Conservation (phyloP, 2,113 vertebrate species). For the Pagrus major region DNA sequence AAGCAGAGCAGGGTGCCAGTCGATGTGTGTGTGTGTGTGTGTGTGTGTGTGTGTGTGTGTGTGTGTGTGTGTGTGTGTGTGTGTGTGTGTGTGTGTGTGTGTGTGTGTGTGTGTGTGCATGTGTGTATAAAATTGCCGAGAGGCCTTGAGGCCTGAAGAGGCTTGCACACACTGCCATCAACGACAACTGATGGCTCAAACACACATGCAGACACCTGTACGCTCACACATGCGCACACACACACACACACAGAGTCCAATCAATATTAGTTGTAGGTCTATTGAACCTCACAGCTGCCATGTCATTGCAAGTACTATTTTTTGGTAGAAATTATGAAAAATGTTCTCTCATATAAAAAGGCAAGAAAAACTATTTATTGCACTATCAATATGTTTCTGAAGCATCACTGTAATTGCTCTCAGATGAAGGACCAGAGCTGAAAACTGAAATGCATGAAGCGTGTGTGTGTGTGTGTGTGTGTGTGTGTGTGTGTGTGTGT, state of each 20-base stretch:
- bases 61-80: slow-evolving; percentile 13
- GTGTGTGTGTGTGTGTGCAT: slow-evolving; percentile 7
- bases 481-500: slow-evolving; percentile 1
- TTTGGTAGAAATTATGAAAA: slow-evolving; percentile 45
- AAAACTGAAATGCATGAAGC: slow-evolving; percentile 2
- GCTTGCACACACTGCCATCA: slow-evolving; percentile 31
- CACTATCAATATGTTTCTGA: slow-evolving; percentile 37
- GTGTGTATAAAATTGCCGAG: slow-evolving; percentile 14
- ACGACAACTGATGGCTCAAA: slow-evolving; percentile 17
- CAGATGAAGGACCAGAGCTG: slow-evolving; percentile 28
- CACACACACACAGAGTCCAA: slow-evolving; percentile 42
- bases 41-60: slow-evolving; percentile 13
- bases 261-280: slow-evolving; percentile 60
- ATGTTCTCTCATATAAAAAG: slow-evolving; percentile 30
- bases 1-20: slow-evolving; percentile 78
- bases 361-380: slow-evolving; percentile 19
- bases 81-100: slow-evolving; percentile 8
- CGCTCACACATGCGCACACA: neutral
- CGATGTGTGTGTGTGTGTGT: slow-evolving; percentile 35
- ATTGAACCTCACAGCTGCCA: slow-evolving; percentile 39
- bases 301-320: slow-evolving; percentile 33
- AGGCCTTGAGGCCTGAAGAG: slow-evolving; percentile 67
- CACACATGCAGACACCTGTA: slow-evolving; percentile 3
- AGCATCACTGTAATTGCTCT: slow-evolving; percentile 15
- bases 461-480: slow-evolving; percentile 1